Base-by-base conservation (phyloP, 30 jellyfish, hydroid and myxozoan species). In the Nemopilema nomurai region DNA sequence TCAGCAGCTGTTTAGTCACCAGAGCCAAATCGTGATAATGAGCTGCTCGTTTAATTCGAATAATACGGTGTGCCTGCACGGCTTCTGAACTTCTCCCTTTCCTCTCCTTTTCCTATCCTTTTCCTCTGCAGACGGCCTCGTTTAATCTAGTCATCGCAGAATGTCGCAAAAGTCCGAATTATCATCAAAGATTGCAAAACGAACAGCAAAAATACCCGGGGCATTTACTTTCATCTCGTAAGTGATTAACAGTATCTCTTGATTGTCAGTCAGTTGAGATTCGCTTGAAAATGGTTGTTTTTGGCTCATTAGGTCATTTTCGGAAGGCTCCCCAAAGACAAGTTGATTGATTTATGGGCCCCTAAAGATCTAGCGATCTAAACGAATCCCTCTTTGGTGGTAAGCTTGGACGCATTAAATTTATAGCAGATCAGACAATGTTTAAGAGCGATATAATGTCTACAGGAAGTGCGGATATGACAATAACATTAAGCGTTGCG, bases 321-420 rank as follows among this genome's bases (percentile, higher is more conserved):
- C 69, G 69, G 69, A 28, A 32, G 69, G 28, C 18, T 27, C 1
- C 23, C 41, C 8, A 71, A 71, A 27, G 81, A 31, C 20, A 0
- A 41, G 27, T 16, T 49, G 83, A 73, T 73, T 73, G 83, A 73
- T 73, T 73, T 73, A 73, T 73, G 22, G 33, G 69, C 83, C 23
- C 22, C 33, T 30, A 33, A 73, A 31, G 83, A 33, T 33, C 83
- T 73, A 73, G 69, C 16, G 64, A 41, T 30, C 50, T 73, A 66
- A 30, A 73, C 50, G 69, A 18, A 31, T 0, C 83, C 33, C 33
- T 49, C 69, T 73, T 73, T 73, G 41, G 83, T 73, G 83, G 83
- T 73, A 73, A 73, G 21, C 0, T 73, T 33, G 51, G 83, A 73
- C 83, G 81, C 51, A 32, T 19, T 73, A 16, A 73, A 73, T 73